Evolutionary conservation across 2,113 vertebrate species (phyloP).

Genomic region (Dromiciops gliroides): DNA sequence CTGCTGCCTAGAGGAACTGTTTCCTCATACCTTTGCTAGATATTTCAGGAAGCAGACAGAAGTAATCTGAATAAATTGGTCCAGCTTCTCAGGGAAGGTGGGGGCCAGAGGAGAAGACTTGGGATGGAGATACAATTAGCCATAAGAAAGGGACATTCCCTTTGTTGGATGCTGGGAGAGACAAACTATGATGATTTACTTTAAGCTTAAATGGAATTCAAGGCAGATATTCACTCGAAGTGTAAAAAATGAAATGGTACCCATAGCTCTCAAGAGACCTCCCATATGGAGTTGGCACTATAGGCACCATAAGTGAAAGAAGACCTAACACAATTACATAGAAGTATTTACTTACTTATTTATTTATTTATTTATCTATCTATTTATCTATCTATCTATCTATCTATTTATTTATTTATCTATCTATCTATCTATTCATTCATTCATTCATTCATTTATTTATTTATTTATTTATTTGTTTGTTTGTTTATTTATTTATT

Average conservation of each 20-base stretch:
- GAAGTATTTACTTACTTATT: too few relatives aligned
- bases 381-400: too few relatives aligned
- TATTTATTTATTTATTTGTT: too few relatives aligned
- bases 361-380: too few relatives aligned
- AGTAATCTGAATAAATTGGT: not conserved
- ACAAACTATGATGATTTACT: too few relatives aligned
- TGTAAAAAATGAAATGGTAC: not conserved
- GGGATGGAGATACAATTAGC: too few relatives aligned
- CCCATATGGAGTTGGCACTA: not conserved
- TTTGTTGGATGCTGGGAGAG: not conserved
- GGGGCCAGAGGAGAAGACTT: not conserved
- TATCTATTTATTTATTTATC: too few relatives aligned
- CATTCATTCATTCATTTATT: too few relatives aligned
- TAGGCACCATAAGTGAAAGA: not conserved
- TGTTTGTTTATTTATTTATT: too few relatives aligned
- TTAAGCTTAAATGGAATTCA: not conserved
- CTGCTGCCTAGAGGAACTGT: not conserved
- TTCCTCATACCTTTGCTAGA: not conserved
- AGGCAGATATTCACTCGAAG: not conserved
- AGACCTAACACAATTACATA: not conserved
- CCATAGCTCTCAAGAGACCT: not conserved
- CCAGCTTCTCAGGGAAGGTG: not conserved
- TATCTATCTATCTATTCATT: too few relatives aligned
- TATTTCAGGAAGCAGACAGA: not conserved
- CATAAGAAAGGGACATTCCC: not conserved